Evolutionary conservation across 2,113 vertebrate species (phyloP), one percentile per base, ranked within the genome.

Genomic region (Struthidea cinerea): DNA sequence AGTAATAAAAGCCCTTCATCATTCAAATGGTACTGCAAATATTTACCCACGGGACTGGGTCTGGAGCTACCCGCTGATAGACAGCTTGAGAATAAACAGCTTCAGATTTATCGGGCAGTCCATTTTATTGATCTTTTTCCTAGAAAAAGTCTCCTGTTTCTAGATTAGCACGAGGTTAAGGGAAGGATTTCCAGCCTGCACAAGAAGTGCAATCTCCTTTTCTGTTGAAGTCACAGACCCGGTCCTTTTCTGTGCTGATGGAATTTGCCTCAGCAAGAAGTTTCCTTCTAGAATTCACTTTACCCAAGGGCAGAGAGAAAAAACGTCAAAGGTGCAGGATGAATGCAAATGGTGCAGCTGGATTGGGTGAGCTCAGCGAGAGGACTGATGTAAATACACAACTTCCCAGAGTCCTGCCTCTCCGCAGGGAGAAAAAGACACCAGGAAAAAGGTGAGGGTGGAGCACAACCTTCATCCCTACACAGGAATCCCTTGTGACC

Each of bases 21-120:
- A 50, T 83, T 95, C 87, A 71, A 78, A 93, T 71, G 47, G 85
- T 28, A 81, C 74, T 76, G 95, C 93, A 97, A 96, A 97, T 97
- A 92, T 97, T 97, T 95, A 84, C 92, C 55, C 49, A 27, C 11
- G 81, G 79, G 73, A 53, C 30, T 52, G 18, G 63, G 37, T 63
- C 73, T 57, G 87, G 33, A 33, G 50, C 80, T n/a, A 56, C 49
- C 37, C 53, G 28, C 70, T 85, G 87, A 89, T 83, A n/a, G 4
- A 23, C 18, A 41, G 8, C 37, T 79, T 50, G 1, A 52, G 59
- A 32, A 89, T 53, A 75, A 93, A 61, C n/a, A 61, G 23, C 12
- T 27, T 76, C 16, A 19, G 30, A 32, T 69, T 69, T 44, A 21
- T 13, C 49, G 13, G 13, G 42, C 9, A 10, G 77, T 59, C 17